Base-by-base conservation (phyloP, 2,797 vertebrate species). In the Falco peregrinus region DNA sequence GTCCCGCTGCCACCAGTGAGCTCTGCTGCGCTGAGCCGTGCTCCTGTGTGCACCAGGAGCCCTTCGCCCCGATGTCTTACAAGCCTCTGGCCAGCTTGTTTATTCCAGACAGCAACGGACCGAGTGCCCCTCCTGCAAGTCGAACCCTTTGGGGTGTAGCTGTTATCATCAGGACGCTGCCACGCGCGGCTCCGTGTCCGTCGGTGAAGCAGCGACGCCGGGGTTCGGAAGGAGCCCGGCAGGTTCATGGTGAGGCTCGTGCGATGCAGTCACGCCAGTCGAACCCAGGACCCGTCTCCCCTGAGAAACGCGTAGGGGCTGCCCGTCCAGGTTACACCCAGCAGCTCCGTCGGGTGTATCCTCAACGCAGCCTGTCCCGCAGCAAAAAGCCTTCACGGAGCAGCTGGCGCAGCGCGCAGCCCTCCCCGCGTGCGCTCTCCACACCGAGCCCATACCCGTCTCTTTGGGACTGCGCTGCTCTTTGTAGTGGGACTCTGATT, bases 31-130 rank as follows among this genome's bases (percentile, higher is more conserved):
- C 35, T 74, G 41, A 48, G 65, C 69, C 0, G 0, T 1, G 65
- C 63, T 59, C 33, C 45, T 0, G 1, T 5, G 41, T 50, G 84
- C 56, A 8, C 5, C 37, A 73, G 37, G 48, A 89, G 73, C 56
- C 60, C 67, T 33, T 0, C 0, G 25, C 16, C 29, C 35, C 0
- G 1, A 24, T 3, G 7, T 31, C 51, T 82, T 0, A 0, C 7
- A 28, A 54, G 54, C 67, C 25, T 76, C 35, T n/a, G 56, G 73
- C 35, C 74, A 81, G 65, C 71, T 79, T 41, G 64, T 47, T 81
- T 64, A 29, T 1, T 43, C 54, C 61, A 65, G 53, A 6, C 24
- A 54, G 53, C 31, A 6, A 51, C 1, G 19, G 37, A 6, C 1
- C 1, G 0, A 7, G 47, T 6, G 53, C 2, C 21, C 31, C 47